Evolutionary conservation across 2,113 vertebrate species (phyloP), one percentile per base, ranked within the genome.

Genomic region (Menura novaehollandiae): DNA sequence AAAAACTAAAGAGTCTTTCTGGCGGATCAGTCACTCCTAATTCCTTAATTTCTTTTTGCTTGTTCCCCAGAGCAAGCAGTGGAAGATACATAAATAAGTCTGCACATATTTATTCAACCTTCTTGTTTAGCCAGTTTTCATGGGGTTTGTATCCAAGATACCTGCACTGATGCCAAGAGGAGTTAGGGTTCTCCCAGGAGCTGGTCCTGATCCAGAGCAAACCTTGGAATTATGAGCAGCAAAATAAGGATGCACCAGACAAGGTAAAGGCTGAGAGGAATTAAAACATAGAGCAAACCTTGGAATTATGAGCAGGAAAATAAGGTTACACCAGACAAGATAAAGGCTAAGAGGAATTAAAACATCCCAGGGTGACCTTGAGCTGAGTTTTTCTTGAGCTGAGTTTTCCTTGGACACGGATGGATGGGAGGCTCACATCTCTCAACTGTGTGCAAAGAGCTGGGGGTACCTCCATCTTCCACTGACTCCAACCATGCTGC

Each of bases 41-140:
- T 85, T 96, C 85, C 63, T 85, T 83, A 22, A 85, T 91, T 96
- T 88, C 78, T 89, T 88, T 73, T 59, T 28, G 53, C 39, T 62
- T 55, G 72, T 55, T 89, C 63, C 91, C 82, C 71, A 74, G 82
- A 88, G 85, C 71, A 79, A 62, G 71, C 53, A 78, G 52, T 3
- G 24, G 39, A 72, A 73, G 53, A 41, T 27, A 32, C 35, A 26
- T 41, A 67, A 88, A 43, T 47, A 63, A 60, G 19, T 4, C 47
- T 55, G 79, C 62, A 60, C 14, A 37, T 30, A 9, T 58, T 35
- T 71, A 32, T 94, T 85, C 91, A 62, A 58, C 59, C 75, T 77
- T 76, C 59, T 71, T 60, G 17, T 59, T 32, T 4, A 24, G 73
- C 49, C 20, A 4, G 4, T 78, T 89, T 77, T 32, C 1, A 0